phyloP scores from a whole-genome alignment of 1,140 invertebrate species.

The Drosophila simulans region DNA sequence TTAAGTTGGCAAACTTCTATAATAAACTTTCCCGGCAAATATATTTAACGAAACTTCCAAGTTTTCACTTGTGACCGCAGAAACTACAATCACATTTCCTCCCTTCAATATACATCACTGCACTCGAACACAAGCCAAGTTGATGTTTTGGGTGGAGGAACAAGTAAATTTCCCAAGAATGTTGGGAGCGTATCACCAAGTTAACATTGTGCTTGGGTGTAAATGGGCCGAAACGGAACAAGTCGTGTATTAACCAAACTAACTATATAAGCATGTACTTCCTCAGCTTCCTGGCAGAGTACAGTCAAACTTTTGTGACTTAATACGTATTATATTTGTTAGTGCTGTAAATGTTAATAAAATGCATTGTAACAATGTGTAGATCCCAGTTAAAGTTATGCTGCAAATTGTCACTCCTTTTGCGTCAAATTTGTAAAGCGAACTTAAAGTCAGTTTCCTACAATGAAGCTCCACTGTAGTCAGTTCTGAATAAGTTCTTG shows the following conservation, averaged over 20 bases:
- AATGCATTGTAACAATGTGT: no score
- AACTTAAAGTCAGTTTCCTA: no score
- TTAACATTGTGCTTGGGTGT: constrained; percentile 49
- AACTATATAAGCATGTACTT: constrained; percentile 41
- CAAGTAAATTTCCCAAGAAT: constrained; percentile 6
- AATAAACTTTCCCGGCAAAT: constrained; percentile 51
- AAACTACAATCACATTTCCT: constrained; percentile 19
- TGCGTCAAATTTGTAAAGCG: neutral
- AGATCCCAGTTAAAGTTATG: no score
- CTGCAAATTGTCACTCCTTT: neutral
- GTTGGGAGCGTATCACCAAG: constrained; percentile 38
- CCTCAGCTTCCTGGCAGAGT: neutral
- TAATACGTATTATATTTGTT: no score
- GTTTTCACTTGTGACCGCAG: constrained; percentile 69
- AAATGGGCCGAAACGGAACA: constrained; percentile 42
- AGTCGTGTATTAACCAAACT: constrained; percentile 64
- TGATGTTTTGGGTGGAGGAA: constrained; percentile 38
- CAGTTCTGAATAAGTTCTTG: neutral
- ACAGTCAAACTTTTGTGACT: neutral
- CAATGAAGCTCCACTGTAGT: neutral
- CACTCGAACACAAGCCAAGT: constrained; percentile 57
- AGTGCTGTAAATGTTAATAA: no score
- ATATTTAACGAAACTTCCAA: constrained; percentile 45
- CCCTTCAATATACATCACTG: constrained; percentile 58
- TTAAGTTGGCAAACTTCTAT: constrained; percentile 30